Evolutionary conservation across 2,888 invertebrate genomes (phyloP).

Genomic region (Ceramica pisi): DNA sequence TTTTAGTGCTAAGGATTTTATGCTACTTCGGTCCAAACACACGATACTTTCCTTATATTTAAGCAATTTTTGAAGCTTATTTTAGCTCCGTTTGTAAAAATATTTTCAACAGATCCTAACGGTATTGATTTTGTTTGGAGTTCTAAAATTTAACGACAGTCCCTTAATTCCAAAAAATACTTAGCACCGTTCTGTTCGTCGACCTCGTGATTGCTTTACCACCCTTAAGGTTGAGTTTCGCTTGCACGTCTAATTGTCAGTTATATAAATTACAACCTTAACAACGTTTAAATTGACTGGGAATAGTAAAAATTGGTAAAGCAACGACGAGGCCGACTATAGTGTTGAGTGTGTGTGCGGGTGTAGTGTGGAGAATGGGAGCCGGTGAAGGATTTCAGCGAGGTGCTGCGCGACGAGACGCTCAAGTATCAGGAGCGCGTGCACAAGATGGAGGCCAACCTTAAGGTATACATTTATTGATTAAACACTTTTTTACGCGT

Average conservation of each 20-base stretch:
- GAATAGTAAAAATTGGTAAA: not conserved
- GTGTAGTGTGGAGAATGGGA: conserved; percentile 81
- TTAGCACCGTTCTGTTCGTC: conserved; percentile 22
- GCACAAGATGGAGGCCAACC: conserved; percentile 77
- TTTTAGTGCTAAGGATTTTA: conserved; percentile 15
- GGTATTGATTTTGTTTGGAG: not conserved
- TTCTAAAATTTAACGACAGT: not conserved
- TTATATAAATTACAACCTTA: no score
- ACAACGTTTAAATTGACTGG: not conserved
- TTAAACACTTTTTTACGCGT: no score
- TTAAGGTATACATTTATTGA: conserved; percentile 70
- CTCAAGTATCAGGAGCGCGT: conserved; percentile 75
- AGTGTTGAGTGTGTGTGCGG: conserved; percentile 49
- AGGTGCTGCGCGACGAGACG: conserved; percentile 70
- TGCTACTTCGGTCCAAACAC: conserved; percentile 77
- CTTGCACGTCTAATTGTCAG: no score
- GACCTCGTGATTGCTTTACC: not conserved
- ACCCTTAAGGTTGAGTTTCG: not conserved
- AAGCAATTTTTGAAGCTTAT: not conserved
- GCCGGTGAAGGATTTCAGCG: conserved; percentile 79
- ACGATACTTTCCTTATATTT: conserved; percentile 35
- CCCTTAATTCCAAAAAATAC: not conserved
- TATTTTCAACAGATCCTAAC: not conserved
- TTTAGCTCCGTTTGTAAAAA: not conserved
- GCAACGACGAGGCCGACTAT: conserved; percentile 19